Base-by-base conservation (phyloP, 2,888 invertebrate genomes). In the Scrobipalpa costella region DNA sequence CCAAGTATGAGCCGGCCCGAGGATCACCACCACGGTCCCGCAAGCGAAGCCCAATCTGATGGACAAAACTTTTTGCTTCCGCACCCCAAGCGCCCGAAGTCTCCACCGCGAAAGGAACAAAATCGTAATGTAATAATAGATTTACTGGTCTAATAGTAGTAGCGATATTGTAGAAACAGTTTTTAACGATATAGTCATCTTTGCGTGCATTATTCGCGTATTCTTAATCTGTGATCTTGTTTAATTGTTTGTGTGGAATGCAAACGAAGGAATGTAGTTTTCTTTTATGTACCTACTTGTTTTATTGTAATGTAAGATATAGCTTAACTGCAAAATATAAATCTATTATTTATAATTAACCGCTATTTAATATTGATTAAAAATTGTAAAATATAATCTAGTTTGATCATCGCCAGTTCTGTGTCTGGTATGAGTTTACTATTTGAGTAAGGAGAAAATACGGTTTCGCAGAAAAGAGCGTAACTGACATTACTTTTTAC, bases 161-260 rank as follows among this genome's bases (percentile, higher is more conserved):
- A 8, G 27, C 27, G n/a, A 55, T n/a, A 34, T 55, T 27, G n/a
- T 27, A 8, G 33, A 34, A 15, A 34, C n/a, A 33, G 19, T 33
- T 33, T 27, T 55, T 34, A 55, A 27, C 34, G 55, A 33, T 55
- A 27, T 33, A 34, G 55, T 55, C 55, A 55, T 55, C 55, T 55
- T 55, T 27, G 55, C 55, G 55, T 55, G 55, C 55, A 55, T 21
- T 55, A 55, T 34, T 34, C 34, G 34, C 55, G 27, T 55, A 33
- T 34, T 34, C 27, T 44, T 44, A 15, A 55, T 55, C 55, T 55
- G 3, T 34, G 34, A 55, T 55, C 55, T 55, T n/a, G 52, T 9
- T 55, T 55, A 34, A 34, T 55, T 55, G 34, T 34, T 55, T 55
- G 55, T 15, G 33, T 34, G 55, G 55, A 55, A 55, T 55, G 55